These are phyloP conservation scores for Argyresthia goedartella DNA, from an alignment of 2,888 invertebrate species.

Conservation along the genomic window DNA sequence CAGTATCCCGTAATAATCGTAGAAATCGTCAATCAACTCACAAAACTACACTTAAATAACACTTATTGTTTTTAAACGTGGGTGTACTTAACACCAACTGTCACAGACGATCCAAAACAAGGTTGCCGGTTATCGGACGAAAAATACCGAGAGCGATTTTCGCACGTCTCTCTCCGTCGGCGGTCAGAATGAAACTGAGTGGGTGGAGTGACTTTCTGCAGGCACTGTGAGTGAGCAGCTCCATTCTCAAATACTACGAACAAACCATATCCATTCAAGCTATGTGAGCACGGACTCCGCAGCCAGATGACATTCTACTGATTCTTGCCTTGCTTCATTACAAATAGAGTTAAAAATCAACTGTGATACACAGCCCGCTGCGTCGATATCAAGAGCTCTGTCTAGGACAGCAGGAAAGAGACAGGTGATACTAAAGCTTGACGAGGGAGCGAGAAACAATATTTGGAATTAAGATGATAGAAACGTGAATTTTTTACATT, in stretches of 20 bases:
- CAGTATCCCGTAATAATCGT: neutral
- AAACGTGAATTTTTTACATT: constrained; percentile 61
- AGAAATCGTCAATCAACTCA: neutral
- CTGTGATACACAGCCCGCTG: constrained; percentile 42
- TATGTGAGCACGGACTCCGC: constrained; percentile 57
- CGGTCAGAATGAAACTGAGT: constrained; percentile 34
- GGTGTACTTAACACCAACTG: constrained; percentile 14
- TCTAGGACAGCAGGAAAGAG: constrained; percentile 56
- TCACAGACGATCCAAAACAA: constrained; percentile 28
- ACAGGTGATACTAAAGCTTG: constrained; percentile 14
- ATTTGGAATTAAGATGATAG: constrained; percentile 58
- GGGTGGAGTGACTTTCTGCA: constrained; percentile 35
- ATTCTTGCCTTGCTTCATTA: constrained; percentile 27
- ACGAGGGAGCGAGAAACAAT: constrained; percentile 28
- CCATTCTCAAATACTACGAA: constrained; percentile 59
- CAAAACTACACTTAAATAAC: constrained; percentile 17
- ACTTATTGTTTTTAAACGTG: too few species aligned
- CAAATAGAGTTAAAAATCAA: constrained; percentile 30
- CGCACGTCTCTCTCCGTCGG: constrained; percentile 12
- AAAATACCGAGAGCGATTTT: constrained; percentile 12
- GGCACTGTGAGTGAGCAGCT: constrained; percentile 9
- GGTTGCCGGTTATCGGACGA: constrained; percentile 24
- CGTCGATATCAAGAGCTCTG: constrained; percentile 65
- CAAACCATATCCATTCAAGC: constrained; percentile 56
- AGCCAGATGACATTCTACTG: constrained; percentile 26